These are phyloP conservation scores for Agrotis puta DNA, from an alignment of 2,888 invertebrate species.

Conservation along the genomic window DNA sequence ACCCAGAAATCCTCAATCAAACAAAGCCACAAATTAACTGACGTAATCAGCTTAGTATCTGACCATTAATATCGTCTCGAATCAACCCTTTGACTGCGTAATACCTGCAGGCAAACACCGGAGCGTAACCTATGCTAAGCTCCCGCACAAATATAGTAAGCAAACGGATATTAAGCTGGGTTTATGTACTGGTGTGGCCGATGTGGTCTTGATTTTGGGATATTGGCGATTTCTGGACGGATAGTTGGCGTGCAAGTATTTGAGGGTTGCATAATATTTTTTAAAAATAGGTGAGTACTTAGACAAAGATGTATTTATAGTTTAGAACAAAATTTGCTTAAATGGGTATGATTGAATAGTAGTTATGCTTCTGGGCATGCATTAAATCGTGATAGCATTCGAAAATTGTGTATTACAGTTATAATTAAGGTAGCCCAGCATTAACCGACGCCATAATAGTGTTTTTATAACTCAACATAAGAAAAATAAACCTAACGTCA, in stretches of 20 bases:
- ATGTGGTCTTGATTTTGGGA: constrained; percentile 23
- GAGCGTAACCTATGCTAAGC: constrained; percentile 79
- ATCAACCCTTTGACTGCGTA: constrained; percentile 81
- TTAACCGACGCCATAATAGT: too few species aligned
- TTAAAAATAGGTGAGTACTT: neutral
- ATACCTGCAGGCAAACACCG: constrained; percentile 78
- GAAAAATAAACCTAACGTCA: too few species aligned
- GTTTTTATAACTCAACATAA: too few species aligned
- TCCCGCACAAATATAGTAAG: constrained; percentile 85
- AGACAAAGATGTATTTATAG: neutral
- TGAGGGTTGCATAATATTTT: neutral
- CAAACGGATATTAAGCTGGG: constrained; percentile 84
- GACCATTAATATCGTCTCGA: constrained; percentile 70
- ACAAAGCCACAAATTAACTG: constrained; percentile 78
- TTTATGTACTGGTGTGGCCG: constrained; percentile 73
- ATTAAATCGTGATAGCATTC: too few species aligned
- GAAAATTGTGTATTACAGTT: too few species aligned
- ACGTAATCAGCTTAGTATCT: constrained; percentile 77
- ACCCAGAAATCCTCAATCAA: constrained; percentile 51
- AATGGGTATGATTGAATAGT: too few species aligned
- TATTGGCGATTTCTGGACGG: neutral
- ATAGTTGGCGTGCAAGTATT: neutral
- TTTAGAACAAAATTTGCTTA: too few species aligned
- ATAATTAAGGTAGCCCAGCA: too few species aligned
- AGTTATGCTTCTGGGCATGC: too few species aligned